Percentiles rank a stretch among this genome's conserved stretches.
phyloP scores from a whole-genome alignment of 1,140 invertebrate species.

The Solen grandis region DNA sequence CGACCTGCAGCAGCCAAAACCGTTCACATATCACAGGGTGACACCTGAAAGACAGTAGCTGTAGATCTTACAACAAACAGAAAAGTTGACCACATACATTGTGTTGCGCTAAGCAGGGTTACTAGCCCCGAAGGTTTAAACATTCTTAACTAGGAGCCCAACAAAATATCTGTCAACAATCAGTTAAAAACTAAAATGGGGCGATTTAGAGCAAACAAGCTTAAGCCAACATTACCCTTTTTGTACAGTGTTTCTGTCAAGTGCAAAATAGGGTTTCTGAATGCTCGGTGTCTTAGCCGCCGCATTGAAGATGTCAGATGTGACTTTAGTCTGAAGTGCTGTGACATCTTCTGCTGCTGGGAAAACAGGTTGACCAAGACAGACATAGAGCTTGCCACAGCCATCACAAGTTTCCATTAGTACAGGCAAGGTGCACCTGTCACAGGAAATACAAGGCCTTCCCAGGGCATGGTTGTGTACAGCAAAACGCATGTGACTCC shows the following conservation, averaged over 20 bases:
- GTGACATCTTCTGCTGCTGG: slow-evolving; percentile 7
- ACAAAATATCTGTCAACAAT: slow-evolving; percentile 42
- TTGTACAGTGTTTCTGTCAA: slow-evolving; percentile 3
- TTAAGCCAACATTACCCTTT: not conserved
- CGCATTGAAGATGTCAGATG: slow-evolving; percentile 2
- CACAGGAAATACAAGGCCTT: not conserved
- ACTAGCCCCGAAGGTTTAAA: slow-evolving; percentile 22
- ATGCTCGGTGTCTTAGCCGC: slow-evolving; percentile 3
- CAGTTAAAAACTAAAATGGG: slow-evolving; percentile 35
- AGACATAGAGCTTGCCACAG: not conserved
- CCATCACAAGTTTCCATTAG: not conserved
- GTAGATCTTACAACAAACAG: slow-evolving; percentile 31
- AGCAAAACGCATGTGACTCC: too few relatives aligned
- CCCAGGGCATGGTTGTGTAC: not conserved
- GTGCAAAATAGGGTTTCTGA: slow-evolving; percentile 17
- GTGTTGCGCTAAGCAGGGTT: slow-evolving; percentile 45
- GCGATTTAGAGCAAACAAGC: slow-evolving; percentile 9
- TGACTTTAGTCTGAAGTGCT: not conserved
- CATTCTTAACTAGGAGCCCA: slow-evolving; percentile 43
- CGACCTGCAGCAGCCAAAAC: slow-evolving; percentile 47
- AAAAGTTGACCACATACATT: slow-evolving; percentile 50
- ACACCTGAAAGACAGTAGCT: slow-evolving; percentile 28
- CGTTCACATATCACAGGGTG: slow-evolving; percentile 39
- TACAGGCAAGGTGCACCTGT: not conserved
- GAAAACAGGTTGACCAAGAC: not conserved